Evolutionary conservation across 1,140 invertebrate species (phyloP), one percentile per base, ranked within the genome.

Genomic region (Harpegnathos saltator): DNA sequence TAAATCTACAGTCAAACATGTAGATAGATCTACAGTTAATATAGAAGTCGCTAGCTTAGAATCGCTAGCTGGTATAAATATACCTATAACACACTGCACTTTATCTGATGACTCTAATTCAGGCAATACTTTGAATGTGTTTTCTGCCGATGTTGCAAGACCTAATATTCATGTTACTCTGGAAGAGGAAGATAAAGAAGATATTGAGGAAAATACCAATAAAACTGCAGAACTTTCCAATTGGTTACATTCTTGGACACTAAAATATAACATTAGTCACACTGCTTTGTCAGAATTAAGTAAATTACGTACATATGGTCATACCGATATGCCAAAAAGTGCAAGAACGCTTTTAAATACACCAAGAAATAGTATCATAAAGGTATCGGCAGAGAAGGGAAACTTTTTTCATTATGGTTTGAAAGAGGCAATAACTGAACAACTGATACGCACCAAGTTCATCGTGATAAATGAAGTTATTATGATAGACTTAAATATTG

Each of bases 191-290:
- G 4, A 52, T 26, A n/a, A 52, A 52, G 24, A 52, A 12, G 26
- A 52, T 52, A 4, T 4, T 33, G n/a, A 0, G 44, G 15, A 68
- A 50, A 52, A 52, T 26, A 14, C 2, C 17, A 3, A 50, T 22
- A 15, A 66, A 17, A 66, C 3, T 50, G 0, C 9, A 24, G 24
- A 61, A 4, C 33, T 66, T 66, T 66, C 22, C 5, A 68, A 52
- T 33, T 69, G 50, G 66, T n/a, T n/a, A n/a, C n/a, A n/a, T n/a
- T n/a, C n/a, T n/a, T n/a, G n/a, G n/a, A n/a, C n/a, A n/a, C n/a
- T 54, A 19, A 69, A 54, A 69, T 50, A 69, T 69, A 69, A 69
- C 14, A 69, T 56, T 69, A 54, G 48, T 24, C 66, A 54, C 50
- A n/a, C 11, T 69, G 66, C 50, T 33, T 19, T 69, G 26, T 54